Evolutionary conservation across 2,888 invertebrate genomes (phyloP).

Genomic region (Chouioia cunea): DNA sequence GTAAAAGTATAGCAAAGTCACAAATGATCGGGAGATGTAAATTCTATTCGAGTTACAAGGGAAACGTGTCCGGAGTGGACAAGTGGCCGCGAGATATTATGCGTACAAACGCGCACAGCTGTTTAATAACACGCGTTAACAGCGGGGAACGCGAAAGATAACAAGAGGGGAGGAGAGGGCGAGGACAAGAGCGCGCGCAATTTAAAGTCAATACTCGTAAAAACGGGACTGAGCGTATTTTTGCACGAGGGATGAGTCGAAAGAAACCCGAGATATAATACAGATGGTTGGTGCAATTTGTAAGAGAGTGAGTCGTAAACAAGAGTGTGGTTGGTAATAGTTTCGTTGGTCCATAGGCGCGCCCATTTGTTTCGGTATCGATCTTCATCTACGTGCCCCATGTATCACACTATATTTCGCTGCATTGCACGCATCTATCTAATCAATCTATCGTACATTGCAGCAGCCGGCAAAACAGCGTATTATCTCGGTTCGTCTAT

Average conservation of each 20-base stretch:
- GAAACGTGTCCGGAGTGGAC: too few species aligned
- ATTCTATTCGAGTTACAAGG: too few species aligned
- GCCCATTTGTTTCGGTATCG: slow-evolving; percentile 29
- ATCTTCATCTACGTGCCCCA: slow-evolving; percentile 6
- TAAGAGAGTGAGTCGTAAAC: neutral
- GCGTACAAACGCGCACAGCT: too few species aligned
- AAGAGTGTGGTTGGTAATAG: neutral
- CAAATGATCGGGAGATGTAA: too few species aligned
- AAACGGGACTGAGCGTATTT: slow-evolving; percentile 20
- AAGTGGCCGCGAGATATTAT: too few species aligned
- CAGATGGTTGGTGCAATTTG: slow-evolving; percentile 8
- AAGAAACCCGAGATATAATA: too few species aligned
- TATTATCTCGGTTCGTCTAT: slow-evolving; percentile 18
- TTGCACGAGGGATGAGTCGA: too few species aligned
- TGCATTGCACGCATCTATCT: slow-evolving; percentile 16
- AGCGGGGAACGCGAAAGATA: too few species aligned
- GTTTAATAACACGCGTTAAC: too few species aligned
- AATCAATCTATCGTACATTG: slow-evolving; percentile 28
- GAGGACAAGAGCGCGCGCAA: neutral
- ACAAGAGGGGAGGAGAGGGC: too few species aligned
- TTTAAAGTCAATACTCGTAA: slow-evolving; percentile 34
- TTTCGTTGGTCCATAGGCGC: slow-evolving; percentile 1
- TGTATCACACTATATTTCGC: too few species aligned
- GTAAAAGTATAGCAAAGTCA: too few species aligned
- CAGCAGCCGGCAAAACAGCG: neutral